Evolutionary conservation across 2,797 vertebrate genomes (phyloP).

Genomic region (Notoglanidium macrostoma): DNA sequence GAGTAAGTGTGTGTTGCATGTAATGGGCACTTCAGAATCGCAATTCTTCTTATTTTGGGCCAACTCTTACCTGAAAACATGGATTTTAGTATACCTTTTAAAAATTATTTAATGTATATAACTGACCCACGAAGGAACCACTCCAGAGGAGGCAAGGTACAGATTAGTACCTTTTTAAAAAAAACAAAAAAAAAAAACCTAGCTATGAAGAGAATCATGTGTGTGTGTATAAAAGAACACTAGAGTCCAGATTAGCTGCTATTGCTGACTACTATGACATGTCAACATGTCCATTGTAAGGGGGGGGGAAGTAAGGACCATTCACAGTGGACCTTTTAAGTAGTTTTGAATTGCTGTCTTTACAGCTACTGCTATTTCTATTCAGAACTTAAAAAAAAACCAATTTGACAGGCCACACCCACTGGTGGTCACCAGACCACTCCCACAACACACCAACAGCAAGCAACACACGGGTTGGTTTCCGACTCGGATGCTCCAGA

Average conservation of each 20-base stretch:
- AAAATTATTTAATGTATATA: neutral
- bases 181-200: neutral
- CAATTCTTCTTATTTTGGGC: too few species aligned
- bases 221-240: neutral
- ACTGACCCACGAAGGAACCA: neutral
- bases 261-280: neutral
- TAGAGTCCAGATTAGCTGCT: neutral
- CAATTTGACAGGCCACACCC: too few species aligned
- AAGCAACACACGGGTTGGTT: neutral
- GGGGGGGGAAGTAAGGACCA: too few species aligned
- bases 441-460: neutral
- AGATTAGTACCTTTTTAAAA: neutral
- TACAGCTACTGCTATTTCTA: too few species aligned
- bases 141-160: neutral
- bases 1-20: conserved; percentile 9
- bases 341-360: too few species aligned
- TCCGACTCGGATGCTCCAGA: neutral
- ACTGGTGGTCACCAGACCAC: neutral
- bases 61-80: neutral
- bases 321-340: too few species aligned
- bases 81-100: too few species aligned
- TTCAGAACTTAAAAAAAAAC: too few species aligned
- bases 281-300: neutral
- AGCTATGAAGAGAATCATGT: neutral
- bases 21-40: too few species aligned